Base-by-base conservation (phyloP, 2,113 vertebrate genomes). In the Xyliphius kryptos region DNA sequence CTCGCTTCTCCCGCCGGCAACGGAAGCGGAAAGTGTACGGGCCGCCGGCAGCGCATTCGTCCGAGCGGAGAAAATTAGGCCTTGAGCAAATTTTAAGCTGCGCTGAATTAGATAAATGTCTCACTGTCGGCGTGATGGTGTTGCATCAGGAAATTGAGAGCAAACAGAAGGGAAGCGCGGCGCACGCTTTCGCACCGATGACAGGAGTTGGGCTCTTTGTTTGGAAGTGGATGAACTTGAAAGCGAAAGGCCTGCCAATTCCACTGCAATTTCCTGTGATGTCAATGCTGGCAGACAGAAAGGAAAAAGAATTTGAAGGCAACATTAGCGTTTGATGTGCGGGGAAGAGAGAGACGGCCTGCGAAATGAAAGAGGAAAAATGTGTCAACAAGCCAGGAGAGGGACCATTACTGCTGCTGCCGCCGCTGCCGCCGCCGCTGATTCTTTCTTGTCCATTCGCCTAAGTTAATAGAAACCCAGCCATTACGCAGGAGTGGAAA, bases 291-390 rank as follows among this genome's bases (percentile, higher is more conserved):
- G 81, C 84, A 83, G 83, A 79, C 74, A 13, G 73, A 78, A 79
- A 83, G 79, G 80, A 80, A 83, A 83, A 79, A 79, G 82, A 83
- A 81, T 83, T 83, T 86, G 81, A 83, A 80, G 80, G 80, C 83
- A 83, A 82, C 80, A 85, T 85, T 83, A 81, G 78, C 70, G 80
- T 86, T 84, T 86, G 85, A 86, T 83, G 81, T 86, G 81, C 81
- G 76, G 65, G 79, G 66, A 75, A 57, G 22, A 26, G 22, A 26
- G 22, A 26, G 22, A 26, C 77, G 78, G 80, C 77, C 77, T 81
- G 75, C 74, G 79, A 26, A 26, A 26, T 26, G 22, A 26, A 26
- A 26, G 22, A 26, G 65, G 70, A 68, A 69, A 73, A 79, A 73
- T 72, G 76, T 82, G 84, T 83, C 82, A 84, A 72, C 60, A 63